phyloP scores from a whole-genome alignment of 2,113 vertebrate genomes.

The Alligator sinensis region DNA sequence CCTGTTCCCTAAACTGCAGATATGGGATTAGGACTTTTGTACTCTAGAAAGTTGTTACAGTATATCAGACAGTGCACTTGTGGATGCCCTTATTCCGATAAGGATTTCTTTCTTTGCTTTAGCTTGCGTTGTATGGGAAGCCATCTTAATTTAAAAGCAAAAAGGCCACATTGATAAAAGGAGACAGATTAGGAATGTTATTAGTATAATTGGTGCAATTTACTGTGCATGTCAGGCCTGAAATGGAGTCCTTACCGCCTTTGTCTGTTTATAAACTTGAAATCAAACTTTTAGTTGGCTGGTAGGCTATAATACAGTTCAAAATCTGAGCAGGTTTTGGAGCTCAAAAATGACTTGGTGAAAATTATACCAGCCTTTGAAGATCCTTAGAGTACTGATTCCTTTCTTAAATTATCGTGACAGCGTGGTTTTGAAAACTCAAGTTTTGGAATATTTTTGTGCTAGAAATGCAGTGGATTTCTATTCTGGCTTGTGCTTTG shows the following conservation, averaged over 20 bases:
- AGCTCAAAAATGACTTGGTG: neutral
- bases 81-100: neutral
- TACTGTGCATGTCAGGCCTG: neutral
- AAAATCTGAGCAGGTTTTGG: neutral
- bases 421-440: neutral
- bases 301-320: neutral
- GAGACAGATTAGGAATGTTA: neutral
- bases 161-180: neutral
- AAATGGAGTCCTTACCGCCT: neutral
- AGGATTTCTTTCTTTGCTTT: neutral
- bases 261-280: neutral
- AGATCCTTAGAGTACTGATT: neutral
- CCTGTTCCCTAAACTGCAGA: neutral
- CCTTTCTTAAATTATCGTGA: neutral
- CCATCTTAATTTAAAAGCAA: neutral
- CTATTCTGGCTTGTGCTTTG: neutral
- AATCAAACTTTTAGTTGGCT: neutral
- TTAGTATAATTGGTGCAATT: neutral
- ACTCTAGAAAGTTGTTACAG: neutral
- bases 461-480: neutral
- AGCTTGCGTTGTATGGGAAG: neutral
- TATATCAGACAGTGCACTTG: no score
- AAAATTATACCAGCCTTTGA: neutral
- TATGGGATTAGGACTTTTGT: neutral
- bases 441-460: neutral